A percentile compares a stretch with the other conserved stretches of the same genome.
These are phyloP conservation scores for Lipophrys pholis DNA, from an alignment of 2,113 vertebrate species.

Conservation along the genomic window DNA sequence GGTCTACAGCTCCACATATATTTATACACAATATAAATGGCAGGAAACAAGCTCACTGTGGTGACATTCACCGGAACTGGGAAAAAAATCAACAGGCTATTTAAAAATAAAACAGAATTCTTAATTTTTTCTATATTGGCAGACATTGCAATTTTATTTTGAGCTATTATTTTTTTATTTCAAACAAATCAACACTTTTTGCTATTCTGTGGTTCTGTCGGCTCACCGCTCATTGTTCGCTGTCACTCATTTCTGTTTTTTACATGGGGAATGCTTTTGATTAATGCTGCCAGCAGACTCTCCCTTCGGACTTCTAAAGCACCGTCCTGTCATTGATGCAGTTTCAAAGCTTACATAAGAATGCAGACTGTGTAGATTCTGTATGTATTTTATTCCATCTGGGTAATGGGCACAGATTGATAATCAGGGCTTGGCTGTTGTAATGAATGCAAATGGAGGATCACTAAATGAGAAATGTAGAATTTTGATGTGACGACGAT, in stretches of 20 bases:
- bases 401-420: neutral
- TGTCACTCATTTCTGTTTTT: neutral
- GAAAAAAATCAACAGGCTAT: neutral
- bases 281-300: neutral
- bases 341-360: neutral
- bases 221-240: too few species aligned
- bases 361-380: neutral
- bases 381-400: slow-evolving; percentile 5
- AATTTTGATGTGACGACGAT: neutral
- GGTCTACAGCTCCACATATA: too few species aligned
- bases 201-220: too few species aligned
- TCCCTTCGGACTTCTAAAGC: neutral
- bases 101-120: neutral
- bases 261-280: neutral
- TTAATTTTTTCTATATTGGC: neutral
- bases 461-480: neutral
- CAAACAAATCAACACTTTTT: too few species aligned
- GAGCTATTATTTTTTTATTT: neutral
- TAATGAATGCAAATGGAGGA: slow-evolving; percentile 5
- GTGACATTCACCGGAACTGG: too few species aligned
- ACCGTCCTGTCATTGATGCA: neutral
- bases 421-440: neutral
- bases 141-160: neutral
- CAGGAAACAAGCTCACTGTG: too few species aligned
- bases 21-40: too few species aligned